phyloP scores from a whole-genome alignment of 2,888 invertebrate genomes.

The Dryocosmus kuriphilus region DNA sequence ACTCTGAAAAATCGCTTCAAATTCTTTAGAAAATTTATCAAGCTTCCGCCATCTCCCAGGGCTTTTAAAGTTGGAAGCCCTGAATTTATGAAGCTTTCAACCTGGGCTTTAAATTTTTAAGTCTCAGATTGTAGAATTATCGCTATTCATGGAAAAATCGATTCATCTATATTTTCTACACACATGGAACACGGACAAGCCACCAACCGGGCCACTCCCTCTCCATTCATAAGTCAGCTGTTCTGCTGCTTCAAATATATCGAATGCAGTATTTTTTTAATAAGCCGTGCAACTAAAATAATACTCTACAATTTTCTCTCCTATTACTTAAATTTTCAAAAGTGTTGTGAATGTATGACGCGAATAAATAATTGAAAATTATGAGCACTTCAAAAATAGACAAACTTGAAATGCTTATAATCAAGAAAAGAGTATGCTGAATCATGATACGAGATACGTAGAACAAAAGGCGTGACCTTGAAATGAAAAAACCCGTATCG shows the following conservation, averaged over 20 bases:
- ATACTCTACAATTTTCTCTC: no score
- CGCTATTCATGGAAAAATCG: no score
- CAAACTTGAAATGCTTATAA: background rate
- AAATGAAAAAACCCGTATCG: constrained; percentile 34
- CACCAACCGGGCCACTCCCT: background rate
- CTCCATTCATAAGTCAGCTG: background rate
- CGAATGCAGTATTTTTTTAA: no score
- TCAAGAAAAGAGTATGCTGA: background rate
- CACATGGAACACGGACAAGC: background rate
- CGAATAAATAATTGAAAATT: no score
- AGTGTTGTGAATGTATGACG: no score
- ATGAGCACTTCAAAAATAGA: background rate
- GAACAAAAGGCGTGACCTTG: constrained; percentile 27
- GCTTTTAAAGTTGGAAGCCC: background rate
- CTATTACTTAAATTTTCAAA: no score
- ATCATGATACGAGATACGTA: background rate
- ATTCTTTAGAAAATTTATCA: constrained; percentile 14
- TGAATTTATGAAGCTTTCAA: background rate
- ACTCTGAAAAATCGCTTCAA: background rate
- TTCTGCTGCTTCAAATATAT: background rate
- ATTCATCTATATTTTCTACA: no score
- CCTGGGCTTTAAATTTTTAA: background rate
- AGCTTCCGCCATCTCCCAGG: background rate
- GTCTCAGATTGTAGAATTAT: background rate
- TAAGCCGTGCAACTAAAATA: no score